These are phyloP conservation scores for Steinernema feltiae DNA, from an alignment of 1,140 invertebrate species.

Conservation along the genomic window DNA sequence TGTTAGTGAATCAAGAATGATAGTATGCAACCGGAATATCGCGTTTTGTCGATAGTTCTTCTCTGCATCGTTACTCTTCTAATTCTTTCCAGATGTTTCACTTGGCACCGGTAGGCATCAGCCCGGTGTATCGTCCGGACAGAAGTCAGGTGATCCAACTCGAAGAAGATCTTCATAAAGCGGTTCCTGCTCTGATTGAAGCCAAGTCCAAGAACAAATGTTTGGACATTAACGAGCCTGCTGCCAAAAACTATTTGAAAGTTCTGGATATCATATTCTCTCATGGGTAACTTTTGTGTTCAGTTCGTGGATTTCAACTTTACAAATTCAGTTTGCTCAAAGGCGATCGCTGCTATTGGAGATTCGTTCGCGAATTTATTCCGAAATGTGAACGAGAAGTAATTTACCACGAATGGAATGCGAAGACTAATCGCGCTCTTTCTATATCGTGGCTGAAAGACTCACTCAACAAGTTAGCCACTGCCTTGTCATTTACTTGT, in stretches of 20 bases:
- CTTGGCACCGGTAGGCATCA: constrained; percentile 7
- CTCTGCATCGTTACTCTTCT: too few relatives aligned
- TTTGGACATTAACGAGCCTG: neutral
- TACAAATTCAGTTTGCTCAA: neutral
- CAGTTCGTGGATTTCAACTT: neutral
- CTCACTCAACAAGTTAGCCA: neutral
- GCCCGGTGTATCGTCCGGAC: neutral
- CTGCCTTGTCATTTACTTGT: neutral
- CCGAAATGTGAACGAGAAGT: neutral
- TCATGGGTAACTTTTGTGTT: constrained; percentile 5
- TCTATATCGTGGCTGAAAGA: constrained; percentile 1
- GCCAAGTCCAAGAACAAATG: neutral
- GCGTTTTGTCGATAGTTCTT: too few relatives aligned
- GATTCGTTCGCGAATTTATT: neutral
- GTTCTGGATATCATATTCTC: neutral
- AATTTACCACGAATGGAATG: neutral
- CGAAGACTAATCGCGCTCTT: neutral
- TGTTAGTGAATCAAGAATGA: too few relatives aligned
- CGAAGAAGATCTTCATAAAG: neutral
- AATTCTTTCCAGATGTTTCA: neutral
- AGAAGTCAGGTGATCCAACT: neutral
- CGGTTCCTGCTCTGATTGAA: neutral
- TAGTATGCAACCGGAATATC: too few relatives aligned
- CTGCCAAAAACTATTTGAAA: neutral
- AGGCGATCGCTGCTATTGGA: neutral